Evolutionary conservation across 2,888 invertebrate genomes (phyloP), one percentile per base, ranked within the genome.

Genomic region (Eledona agricola): DNA sequence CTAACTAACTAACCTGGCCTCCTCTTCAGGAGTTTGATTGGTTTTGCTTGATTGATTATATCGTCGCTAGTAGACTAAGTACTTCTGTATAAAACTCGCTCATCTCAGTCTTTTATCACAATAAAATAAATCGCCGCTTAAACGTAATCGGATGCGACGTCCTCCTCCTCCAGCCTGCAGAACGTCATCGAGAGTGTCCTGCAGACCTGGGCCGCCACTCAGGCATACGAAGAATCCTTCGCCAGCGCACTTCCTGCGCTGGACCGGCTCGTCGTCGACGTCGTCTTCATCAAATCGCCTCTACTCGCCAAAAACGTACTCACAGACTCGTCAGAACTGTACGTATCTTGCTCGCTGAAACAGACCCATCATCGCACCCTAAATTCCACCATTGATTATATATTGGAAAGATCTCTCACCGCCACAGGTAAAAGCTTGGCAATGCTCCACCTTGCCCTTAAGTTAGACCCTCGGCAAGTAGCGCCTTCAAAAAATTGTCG

Each of bases 291-390:
- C 35, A 51, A 20, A 42, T 81, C 71, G 70, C 82, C 83, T 76
- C 83, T 83, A 67, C 83, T 83, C 19, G 83, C 80, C 58, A 85
- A 73, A 75, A 84, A 84, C 22, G 83, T 84, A 67, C 81, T 83
- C 61, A 85, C 82, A 0, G 84, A 84, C 66, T 84, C 84, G 70
- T 84, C 84, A 0, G 84, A 85, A 61, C 84, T 83, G 76, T 83
- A 84, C 73, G 83, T 84, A 64, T 84, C 84, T 71, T 81, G 82
- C 49, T 83, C 83, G 60, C 83, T 83, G 76, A 1, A 77, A 75
- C 42, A 62, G 65, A 54, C 5, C n/a, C n/a, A n/a, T n/a, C n/a
- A n/a, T n/a, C n/a, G n/a, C n/a, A n/a, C n/a, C n/a, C n/a, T n/a
- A n/a, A n/a, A n/a, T n/a, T n/a, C n/a, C n/a, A n/a, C n/a, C n/a